phyloP scores from a whole-genome alignment of 2,113 vertebrate genomes.

The Rhinogobius similis region DNA sequence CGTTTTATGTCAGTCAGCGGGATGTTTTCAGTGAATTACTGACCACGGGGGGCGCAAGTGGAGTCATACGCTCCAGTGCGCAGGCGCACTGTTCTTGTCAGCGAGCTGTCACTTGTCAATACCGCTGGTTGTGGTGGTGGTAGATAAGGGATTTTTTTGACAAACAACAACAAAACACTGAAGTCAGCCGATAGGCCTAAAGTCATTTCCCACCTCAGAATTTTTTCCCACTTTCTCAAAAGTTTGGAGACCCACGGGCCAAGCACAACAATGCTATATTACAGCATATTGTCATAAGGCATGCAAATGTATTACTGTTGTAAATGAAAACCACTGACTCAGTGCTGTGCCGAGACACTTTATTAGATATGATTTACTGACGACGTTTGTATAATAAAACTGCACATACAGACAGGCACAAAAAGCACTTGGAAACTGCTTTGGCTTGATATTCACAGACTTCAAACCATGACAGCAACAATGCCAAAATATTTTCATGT shows the following conservation, averaged over 20 bases:
- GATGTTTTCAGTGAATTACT: constrained; percentile 16
- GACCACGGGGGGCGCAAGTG: constrained; percentile 47
- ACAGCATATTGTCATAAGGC: not conserved
- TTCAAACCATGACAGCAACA: not conserved
- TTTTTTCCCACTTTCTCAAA: not conserved
- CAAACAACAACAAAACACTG: not conserved
- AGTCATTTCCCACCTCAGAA: not conserved
- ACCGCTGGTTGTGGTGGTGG: not conserved
- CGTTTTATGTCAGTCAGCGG: constrained; percentile 8
- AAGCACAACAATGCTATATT: too few species aligned
- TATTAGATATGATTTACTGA: constrained; percentile 36
- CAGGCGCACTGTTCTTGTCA: not conserved
- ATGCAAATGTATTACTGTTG: not conserved
- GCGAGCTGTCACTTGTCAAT: not conserved
- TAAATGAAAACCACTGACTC: not conserved
- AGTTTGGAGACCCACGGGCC: not conserved
- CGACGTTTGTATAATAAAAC: constrained; percentile 17
- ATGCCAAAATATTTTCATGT: constrained; percentile 27
- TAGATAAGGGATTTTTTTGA: not conserved
- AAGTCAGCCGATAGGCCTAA: not conserved
- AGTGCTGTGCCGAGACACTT: constrained; percentile 29
- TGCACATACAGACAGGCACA: constrained; percentile 26
- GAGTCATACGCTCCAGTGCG: not conserved
- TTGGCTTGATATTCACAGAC: constrained; percentile 43
- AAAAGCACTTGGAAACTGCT: constrained; percentile 35